Conservation (phyloP, 1,140 invertebrate species). For the Venturia canescens region DNA sequence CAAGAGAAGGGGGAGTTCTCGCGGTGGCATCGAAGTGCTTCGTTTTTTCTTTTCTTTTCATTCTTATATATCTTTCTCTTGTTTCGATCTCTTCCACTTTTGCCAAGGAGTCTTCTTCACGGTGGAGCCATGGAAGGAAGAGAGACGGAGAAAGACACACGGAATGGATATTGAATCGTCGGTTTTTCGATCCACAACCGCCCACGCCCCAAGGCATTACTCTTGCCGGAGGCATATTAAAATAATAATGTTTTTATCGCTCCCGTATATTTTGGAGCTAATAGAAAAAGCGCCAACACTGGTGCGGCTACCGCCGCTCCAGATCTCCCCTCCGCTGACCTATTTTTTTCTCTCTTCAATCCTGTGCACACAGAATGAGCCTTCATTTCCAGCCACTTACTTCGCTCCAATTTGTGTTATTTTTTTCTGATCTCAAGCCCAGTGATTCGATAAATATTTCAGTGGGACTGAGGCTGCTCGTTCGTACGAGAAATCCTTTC, state of each 20-base stretch:
- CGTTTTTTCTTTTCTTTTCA: slow-evolving; percentile 36
- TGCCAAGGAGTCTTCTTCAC: slow-evolving; percentile 18
- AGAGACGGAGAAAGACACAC: slow-evolving; percentile 29
- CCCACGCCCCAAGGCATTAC: slow-evolving; percentile 46
- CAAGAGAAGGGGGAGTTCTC: slow-evolving; percentile 60
- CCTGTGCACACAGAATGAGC: slow-evolving; percentile 7
- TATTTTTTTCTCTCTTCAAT: slow-evolving; percentile 9
- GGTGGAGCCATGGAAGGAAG: neutral
- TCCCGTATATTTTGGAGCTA: slow-evolving; percentile 33
- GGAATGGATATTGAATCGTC: slow-evolving; percentile 68
- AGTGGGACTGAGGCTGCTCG: neutral
- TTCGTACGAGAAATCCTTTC: neutral
- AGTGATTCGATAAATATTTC: slow-evolving; percentile 15
- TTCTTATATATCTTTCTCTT: slow-evolving; percentile 14
- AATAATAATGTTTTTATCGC: slow-evolving; percentile 54
- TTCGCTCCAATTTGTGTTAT: neutral
- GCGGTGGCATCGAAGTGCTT: slow-evolving; percentile 50
- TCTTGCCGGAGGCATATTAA: slow-evolving; percentile 43
- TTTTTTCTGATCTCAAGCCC: neutral
- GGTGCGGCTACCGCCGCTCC: neutral
- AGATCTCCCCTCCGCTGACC: neutral
- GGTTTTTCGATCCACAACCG: slow-evolving; percentile 55
- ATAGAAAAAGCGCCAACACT: slow-evolving; percentile 14
- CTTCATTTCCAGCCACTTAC: neutral
- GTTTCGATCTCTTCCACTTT: slow-evolving; percentile 29